Conservation (phyloP, 2,888 invertebrate genomes). For the Isotomurus palustris region DNA sequence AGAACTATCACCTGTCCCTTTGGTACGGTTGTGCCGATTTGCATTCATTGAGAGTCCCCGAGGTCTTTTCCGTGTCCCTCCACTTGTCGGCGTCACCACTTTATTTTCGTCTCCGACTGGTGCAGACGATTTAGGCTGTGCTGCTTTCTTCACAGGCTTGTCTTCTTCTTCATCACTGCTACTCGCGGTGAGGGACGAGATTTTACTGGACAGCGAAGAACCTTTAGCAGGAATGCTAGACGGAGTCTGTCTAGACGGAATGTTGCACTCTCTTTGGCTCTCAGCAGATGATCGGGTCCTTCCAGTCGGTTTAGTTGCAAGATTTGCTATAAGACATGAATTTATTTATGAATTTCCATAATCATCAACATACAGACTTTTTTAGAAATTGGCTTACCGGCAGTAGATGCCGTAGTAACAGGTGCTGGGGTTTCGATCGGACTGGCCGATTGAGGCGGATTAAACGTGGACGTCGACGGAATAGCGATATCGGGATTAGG, state of each 20-base stretch:
- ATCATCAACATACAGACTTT: too few species aligned
- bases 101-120: constrained; percentile 17
- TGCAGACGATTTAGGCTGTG: constrained; percentile 15
- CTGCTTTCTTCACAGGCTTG: constrained; percentile 19
- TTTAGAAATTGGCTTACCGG: too few species aligned
- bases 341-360: too few species aligned
- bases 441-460: constrained; percentile 38
- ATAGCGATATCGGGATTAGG: constrained; percentile 37
- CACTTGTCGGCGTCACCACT: constrained; percentile 25
- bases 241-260: constrained; percentile 33
- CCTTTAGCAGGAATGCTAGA: constrained; percentile 33
- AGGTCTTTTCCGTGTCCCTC: constrained; percentile 29
- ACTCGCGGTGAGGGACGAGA: constrained; percentile 38
- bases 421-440: constrained; percentile 27
- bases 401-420: too few species aligned
- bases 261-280: constrained; percentile 22
- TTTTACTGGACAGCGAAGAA: constrained; percentile 20
- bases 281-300: constrained; percentile 25
- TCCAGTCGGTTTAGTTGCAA: constrained; percentile 1
- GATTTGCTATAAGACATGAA: constrained; percentile 3
- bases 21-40: not conserved
- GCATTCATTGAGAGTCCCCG: constrained; percentile 18
- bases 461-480: constrained; percentile 40
- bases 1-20: constrained; percentile 28
- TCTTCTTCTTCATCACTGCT: constrained; percentile 43